phyloP scores from a whole-genome alignment of 1,140 invertebrate species.

The Atta colombica region DNA sequence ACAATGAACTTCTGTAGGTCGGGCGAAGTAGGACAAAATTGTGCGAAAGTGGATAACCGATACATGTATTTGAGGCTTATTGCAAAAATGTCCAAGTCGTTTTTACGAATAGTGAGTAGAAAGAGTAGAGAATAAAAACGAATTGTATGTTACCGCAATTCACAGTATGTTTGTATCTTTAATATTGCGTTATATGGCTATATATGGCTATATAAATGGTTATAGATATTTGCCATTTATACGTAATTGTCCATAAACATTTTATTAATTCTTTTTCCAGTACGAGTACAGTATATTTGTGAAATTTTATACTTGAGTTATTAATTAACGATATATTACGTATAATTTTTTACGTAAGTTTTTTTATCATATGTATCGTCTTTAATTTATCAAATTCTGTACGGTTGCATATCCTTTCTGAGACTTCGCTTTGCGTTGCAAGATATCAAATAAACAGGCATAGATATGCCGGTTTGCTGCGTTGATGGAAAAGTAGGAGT shows the following conservation, averaged over 20 bases:
- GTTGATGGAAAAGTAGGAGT: too few relatives aligned
- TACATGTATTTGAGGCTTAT: constrained; percentile 26
- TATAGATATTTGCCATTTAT: not conserved
- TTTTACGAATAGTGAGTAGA: not conserved
- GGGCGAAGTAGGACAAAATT: constrained; percentile 33
- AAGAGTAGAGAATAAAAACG: not conserved
- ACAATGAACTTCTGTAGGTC: constrained; percentile 52
- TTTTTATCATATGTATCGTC: not conserved
- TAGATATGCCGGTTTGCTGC: not conserved
- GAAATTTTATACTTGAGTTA: not conserved
- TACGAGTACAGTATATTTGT: not conserved
- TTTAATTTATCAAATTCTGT: not conserved
- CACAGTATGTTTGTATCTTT: not conserved
- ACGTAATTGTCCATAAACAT: not conserved
- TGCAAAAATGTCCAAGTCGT: not conserved
- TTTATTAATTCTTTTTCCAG: not conserved
- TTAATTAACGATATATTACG: not conserved
- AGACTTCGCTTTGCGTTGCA: not conserved
- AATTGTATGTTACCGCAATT: constrained; percentile 16
- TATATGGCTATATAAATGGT: not conserved
- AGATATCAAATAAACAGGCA: not conserved
- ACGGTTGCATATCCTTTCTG: not conserved
- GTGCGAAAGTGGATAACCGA: constrained; percentile 44
- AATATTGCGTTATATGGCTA: not conserved
- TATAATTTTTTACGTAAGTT: not conserved